Base-by-base conservation (phyloP, 2,888 invertebrate species). In the Harpagoxenus sublaevis region DNA sequence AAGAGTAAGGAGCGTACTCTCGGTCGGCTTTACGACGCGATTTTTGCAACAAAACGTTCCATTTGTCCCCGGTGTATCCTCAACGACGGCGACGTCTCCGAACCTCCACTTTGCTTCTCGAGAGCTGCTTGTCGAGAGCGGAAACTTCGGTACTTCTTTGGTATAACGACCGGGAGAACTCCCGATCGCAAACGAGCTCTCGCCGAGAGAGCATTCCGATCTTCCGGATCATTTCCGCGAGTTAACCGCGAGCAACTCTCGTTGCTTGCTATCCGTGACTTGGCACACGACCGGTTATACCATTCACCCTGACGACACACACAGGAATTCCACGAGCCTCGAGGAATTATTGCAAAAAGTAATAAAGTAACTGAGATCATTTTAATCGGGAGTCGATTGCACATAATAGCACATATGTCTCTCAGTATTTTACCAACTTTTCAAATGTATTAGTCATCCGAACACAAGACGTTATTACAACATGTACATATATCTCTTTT, bases 181-280 rank as follows among this genome's bases (percentile, higher is more conserved):
- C 78, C 63, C 65, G 81, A 79, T 84, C 73, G 81, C 51, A 71
- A 71, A 55, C 79, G 53, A 73, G 57, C 77, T 62, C 60, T 66
- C 84, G 73, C 71, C 60, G 71, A 79, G 71, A 71, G 57, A 45
- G 57, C 73, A 79, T 65, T 71, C 55, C 63, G 82, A 68, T 85
- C 88, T 90, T 90, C 89, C 88, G 90, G 86, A 88, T 90, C 90
- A 84, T 90, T 90, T 90, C 89, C 86, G 88, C 85, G 86, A 90
- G 87, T 87, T 89, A 89, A 86, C 89, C 86, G 87, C 73, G 79
- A 77, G 84, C 62, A 45, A 65, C 48, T 53, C 57, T 70, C 83
- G 55, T 31, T 82, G 60, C 73, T 51, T 39, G 48, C 79, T 48
- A 79, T 86, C 87, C 77, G 77, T 71, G 73, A 85, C 82, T 89